phyloP scores from a whole-genome alignment of 2,113 vertebrate genomes.

The Psittacus erithacus region DNA sequence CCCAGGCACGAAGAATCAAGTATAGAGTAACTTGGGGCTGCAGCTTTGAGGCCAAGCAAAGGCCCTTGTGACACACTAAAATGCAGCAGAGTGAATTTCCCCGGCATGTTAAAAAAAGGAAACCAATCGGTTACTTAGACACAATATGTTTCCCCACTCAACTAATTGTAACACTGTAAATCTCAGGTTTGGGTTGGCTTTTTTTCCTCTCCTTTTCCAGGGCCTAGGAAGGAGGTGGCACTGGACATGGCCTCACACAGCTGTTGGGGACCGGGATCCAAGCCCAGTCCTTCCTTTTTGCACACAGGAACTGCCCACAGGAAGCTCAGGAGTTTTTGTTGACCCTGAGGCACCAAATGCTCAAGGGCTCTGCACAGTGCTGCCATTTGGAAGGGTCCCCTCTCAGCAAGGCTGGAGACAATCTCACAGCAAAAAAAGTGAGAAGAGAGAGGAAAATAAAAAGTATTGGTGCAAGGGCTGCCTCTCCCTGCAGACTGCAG shows the following conservation, averaged over 20 bases:
- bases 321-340: background rate
- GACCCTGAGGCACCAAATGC: background rate
- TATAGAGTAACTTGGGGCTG: background rate
- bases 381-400: background rate
- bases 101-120: background rate
- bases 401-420: background rate
- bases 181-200: fast-evolving
- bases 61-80: background rate
- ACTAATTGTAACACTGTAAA: background rate
- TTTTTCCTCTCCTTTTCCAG: background rate
- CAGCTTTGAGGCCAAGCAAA: background rate
- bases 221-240: background rate
- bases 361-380: background rate
- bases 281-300: background rate
- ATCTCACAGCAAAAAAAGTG: background rate
- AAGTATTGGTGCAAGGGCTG: fast-evolving
- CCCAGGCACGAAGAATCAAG: fast-evolving
- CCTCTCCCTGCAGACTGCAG: background rate
- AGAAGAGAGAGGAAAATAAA: background rate
- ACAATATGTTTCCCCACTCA: background rate
- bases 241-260: background rate
- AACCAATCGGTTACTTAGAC: background rate
- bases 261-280: background rate
- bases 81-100: background rate
- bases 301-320: background rate